Base-by-base conservation (phyloP, 2,797 vertebrate species). In the Fistularia tabacaria region DNA sequence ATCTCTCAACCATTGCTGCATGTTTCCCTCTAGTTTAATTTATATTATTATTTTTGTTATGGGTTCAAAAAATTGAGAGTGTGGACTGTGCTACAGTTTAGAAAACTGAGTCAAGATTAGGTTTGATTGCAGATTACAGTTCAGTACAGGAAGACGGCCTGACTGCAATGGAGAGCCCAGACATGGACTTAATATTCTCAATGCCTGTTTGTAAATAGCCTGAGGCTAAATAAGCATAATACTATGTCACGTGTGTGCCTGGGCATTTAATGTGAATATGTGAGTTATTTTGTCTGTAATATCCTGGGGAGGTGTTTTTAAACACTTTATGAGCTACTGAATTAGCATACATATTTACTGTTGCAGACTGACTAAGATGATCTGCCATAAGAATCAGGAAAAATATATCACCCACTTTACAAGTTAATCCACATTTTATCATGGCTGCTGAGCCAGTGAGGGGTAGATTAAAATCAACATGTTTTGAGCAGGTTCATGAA, bases 371-470 rank as follows among this genome's bases (percentile, higher is more conserved):
- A 79, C 73, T 66, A 66, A 80, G 75, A 78, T 46, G 47, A 69
- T 66, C 54, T 64, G 69, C 76, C 51, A 55, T 73, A 80, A 80
- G 78, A 85, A 80, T 75, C 69, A 48, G 72, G 57, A 45, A 2
- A 51, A 63, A 82, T 76, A 86, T 78, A 85, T 87, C 82, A 83
- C 68, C 70, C 65, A 81, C 73, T 69, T 89, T 87, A 90, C 83
- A 81, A 88, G 81, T 88, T 92, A 92, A 91, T 91, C 88, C 89
- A 87, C 74, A 81, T 90, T 86, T 89, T 90, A 89, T 90, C 90
- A 88, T 86, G 74, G 79, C 77, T 77, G 84, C 84, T 79, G 83
- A 84, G 87, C 79, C 50, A 64, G 86, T 77, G 44, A 87, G 83
- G 76, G 79, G 83, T 88, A 88, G 87, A 91, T 90, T 91, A 88